Evolutionary conservation across 2,113 vertebrate species (phyloP).

Genomic region (Nymphicus hollandicus): DNA sequence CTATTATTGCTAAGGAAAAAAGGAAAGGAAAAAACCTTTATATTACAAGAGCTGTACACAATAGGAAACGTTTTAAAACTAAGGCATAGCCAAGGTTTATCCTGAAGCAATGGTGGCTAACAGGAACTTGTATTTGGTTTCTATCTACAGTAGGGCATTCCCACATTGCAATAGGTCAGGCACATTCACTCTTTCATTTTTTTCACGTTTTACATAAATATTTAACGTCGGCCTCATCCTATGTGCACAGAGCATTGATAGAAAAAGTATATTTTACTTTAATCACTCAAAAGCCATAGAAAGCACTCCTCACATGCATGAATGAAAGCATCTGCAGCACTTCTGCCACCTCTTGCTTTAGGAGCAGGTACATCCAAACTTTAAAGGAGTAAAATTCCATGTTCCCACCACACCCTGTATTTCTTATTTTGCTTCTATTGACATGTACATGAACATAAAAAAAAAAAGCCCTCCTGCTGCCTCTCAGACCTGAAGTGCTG

Average conservation of each 20-base stretch:
- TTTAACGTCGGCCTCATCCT: not conserved
- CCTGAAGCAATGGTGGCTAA: not conserved
- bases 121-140: not conserved
- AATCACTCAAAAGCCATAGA: not conserved
- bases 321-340: not conserved
- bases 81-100: not conserved
- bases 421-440: not conserved
- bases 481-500: not conserved
- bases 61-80: not conserved
- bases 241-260: not conserved
- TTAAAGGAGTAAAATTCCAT: not conserved
- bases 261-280: rapidly evolving
- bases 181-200: not conserved
- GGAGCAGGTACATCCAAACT: not conserved
- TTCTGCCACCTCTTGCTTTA: not conserved
- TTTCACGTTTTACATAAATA: not conserved
- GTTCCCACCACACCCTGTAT: not conserved
- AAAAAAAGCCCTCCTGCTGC: not conserved
- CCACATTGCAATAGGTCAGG: not conserved
- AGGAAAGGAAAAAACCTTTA: not conserved
- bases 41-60: not conserved
- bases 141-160: not conserved
- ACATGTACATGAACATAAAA: not conserved
- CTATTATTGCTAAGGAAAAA: not conserved
- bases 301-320: not conserved